Evolutionary conservation across 2,797 vertebrate genomes (phyloP).

Genomic region (Tapera naevia): DNA sequence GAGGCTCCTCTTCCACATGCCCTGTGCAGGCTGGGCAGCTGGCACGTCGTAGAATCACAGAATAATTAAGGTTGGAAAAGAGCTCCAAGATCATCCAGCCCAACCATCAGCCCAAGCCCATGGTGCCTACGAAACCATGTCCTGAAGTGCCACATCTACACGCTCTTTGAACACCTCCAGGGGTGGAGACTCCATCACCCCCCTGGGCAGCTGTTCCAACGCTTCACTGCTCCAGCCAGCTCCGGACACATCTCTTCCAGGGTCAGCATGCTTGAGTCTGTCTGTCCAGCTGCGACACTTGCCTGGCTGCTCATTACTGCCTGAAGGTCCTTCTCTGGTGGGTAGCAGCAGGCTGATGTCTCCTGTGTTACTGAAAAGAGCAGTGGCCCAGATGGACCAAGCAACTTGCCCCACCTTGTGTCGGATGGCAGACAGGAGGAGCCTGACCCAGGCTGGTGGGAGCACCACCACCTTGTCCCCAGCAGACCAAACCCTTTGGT

Average conservation of each 20-base stretch:
- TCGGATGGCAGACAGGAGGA: accelerated
- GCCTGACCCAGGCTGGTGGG: background rate
- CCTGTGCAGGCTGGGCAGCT: background rate
- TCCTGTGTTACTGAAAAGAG: background rate
- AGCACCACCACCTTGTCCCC: background rate
- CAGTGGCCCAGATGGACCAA: background rate
- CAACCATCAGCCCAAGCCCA: too few species aligned
- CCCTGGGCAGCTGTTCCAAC: too few species aligned
- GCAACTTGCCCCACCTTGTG: background rate
- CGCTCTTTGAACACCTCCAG: too few species aligned
- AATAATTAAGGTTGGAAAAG: too few species aligned
- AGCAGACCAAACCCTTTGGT: background rate
- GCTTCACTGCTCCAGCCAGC: background rate
- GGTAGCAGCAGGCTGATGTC: background rate
- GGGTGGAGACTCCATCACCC: too few species aligned
- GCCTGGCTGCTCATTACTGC: background rate
- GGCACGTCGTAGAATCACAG: background rate
- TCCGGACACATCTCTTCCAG: background rate
- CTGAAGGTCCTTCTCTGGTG: background rate
- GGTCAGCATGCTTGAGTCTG: accelerated
- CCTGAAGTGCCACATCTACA: too few species aligned
- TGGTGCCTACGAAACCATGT: too few species aligned
- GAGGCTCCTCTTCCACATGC: background rate
- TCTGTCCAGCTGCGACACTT: background rate
- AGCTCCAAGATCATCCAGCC: too few species aligned